Evolutionary conservation across 1,140 invertebrate genomes (phyloP), one percentile per base, ranked within the genome.

Genomic region (Nylanderia fulva): DNA sequence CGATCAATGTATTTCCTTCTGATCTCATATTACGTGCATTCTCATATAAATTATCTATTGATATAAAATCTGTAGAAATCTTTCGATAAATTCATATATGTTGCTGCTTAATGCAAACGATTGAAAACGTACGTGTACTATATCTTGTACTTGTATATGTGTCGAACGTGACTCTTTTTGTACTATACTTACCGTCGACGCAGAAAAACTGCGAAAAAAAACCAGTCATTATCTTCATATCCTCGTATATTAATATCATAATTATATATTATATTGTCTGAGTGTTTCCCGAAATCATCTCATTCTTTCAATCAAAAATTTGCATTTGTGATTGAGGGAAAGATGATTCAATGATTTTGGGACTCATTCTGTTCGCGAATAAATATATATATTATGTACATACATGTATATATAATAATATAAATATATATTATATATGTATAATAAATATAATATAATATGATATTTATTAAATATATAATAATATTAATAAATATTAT

Each of bases 41-140:
- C 6, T 1, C 9, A 5, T 36, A 56, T 56, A 4, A 15, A 63
- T 33, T 18, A 6, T 18, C 2, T 33, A 4, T 13, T 27, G 4
- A 42, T 63, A 9, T 76, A 63, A 58, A 77, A 33, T 33, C 29
- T 33, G 29, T 33, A 33, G 11, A 76, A 68, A 71, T 71, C 9
- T 80, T 9, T 45, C n/a, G 52, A 27, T 82, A 52, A 71, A 71
- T 56, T 79, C 15, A 27, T 8, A 79, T 33, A 48, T n/a, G 18
- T 68, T 54, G 54, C n/a, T 21, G 29, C 3, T 52, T 33, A 66
- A 79, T 42, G 9, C 33, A 69, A 52, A 79, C 15, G 36, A n/a
- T n/a, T 64, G 11, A 80, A 80, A 79, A 79, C 45, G 48, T 75
- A 6, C 18, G 33, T 33, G 15, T n/a, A 42, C 39, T 42, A 42